Percentiles rank a stretch among this genome's conserved stretches.
phyloP scores from a whole-genome alignment of 1,140 invertebrate genomes.

The Ericerus pela region DNA sequence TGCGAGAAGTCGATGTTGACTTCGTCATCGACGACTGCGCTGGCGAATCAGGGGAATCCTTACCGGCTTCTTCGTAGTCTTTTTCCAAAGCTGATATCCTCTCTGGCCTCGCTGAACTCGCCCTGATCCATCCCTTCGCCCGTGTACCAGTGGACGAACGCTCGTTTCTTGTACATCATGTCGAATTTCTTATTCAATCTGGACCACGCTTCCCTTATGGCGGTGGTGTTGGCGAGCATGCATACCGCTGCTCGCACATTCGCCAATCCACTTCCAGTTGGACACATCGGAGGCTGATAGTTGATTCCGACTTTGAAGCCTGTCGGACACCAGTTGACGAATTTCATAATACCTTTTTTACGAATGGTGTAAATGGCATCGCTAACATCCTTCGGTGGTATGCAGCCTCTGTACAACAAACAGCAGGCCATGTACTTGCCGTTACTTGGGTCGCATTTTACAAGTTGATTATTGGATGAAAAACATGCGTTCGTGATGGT shows the following conservation, averaged over 20 bases:
- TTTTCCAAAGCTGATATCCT: conserved; percentile 43
- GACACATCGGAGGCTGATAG: conserved; percentile 50
- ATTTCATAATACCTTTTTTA: conserved; percentile 40
- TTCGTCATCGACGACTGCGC: neutral
- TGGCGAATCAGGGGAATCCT: neutral
- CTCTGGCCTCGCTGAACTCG: conserved; percentile 50
- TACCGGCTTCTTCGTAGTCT: conserved; percentile 34
- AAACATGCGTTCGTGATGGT: conserved; percentile 25
- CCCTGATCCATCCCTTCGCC: conserved; percentile 67
- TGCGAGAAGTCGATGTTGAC: neutral
- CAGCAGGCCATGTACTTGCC: conserved; percentile 46
- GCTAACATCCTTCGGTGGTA: conserved; percentile 46
- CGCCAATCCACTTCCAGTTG: conserved; percentile 44
- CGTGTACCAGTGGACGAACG: conserved; percentile 38
- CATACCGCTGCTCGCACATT: conserved; percentile 42
- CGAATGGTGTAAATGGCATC: conserved; percentile 53
- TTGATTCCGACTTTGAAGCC: conserved; percentile 40
- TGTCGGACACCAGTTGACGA: conserved; percentile 45
- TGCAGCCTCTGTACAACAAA: conserved; percentile 39
- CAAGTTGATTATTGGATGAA: conserved; percentile 13
- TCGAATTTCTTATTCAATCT: conserved; percentile 68
- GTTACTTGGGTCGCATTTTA: conserved; percentile 28
- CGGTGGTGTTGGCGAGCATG: conserved; percentile 73
- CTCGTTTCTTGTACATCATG: conserved; percentile 51
- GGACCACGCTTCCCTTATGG: conserved; percentile 62